Conservation (phyloP, 2,888 invertebrate species). For the Norana najaformis region DNA sequence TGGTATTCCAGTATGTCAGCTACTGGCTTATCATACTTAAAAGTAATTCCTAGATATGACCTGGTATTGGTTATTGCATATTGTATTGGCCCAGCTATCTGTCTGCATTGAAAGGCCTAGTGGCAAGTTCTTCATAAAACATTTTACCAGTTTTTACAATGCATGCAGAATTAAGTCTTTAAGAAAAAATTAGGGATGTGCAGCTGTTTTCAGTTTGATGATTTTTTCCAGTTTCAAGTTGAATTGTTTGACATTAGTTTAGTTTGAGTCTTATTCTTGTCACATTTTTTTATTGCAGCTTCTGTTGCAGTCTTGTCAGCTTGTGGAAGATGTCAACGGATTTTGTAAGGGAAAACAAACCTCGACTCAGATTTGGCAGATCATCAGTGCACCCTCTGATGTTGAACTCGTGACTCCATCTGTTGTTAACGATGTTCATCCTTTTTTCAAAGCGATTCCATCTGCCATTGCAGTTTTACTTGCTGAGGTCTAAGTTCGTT, state of each 20-base stretch:
- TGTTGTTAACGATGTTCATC: neutral
- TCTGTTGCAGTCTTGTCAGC: constrained; percentile 17
- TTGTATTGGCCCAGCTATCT: too few relatives aligned
- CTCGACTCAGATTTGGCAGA: neutral
- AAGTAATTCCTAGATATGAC: too few relatives aligned
- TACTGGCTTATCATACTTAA: too few relatives aligned
- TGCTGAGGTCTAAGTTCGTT: neutral
- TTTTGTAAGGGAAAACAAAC: neutral
- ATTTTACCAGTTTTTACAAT: too few relatives aligned
- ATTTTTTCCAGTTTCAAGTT: too few relatives aligned
- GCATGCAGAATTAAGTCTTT: too few relatives aligned
- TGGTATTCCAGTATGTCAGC: too few relatives aligned
- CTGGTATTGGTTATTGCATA: too few relatives aligned
- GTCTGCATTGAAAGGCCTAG: too few relatives aligned
- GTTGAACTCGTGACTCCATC: neutral
- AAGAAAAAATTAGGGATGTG: neutral
- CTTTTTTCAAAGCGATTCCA: neutral
- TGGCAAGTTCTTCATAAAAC: too few relatives aligned
- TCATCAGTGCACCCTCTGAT: neutral
- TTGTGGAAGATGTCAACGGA: neutral
- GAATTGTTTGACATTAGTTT: neutral
- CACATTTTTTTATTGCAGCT: neutral
- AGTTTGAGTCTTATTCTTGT: neutral
- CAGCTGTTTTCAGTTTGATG: neutral
- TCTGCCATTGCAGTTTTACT: neutral